These are phyloP conservation scores for Pseudopodoces humilis DNA, from an alignment of 2,113 vertebrate genomes.

Conservation along the genomic window DNA sequence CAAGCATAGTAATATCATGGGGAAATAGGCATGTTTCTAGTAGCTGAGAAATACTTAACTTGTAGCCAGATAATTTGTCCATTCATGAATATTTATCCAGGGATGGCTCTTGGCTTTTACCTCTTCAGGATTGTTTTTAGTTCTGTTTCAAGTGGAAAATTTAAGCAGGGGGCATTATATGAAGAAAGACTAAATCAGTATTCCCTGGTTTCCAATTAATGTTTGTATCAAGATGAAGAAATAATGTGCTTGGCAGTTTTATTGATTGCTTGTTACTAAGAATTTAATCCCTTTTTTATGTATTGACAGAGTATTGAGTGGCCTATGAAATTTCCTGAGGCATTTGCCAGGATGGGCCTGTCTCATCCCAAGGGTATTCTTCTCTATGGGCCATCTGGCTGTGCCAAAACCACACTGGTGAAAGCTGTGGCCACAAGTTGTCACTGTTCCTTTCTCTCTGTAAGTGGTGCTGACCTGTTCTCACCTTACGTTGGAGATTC, in stretches of 20 bases:
- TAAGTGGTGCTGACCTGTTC: conserved; percentile 91
- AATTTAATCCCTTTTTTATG: not conserved
- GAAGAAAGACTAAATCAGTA: not conserved
- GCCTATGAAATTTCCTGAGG: conserved; percentile 89
- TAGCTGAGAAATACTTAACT: not conserved
- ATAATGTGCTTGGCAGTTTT: not conserved
- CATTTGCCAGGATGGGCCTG: conserved; percentile 87
- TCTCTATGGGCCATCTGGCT: conserved; percentile 91
- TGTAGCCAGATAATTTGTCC: not conserved
- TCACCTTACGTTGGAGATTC: conserved; percentile 93
- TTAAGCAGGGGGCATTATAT: not conserved
- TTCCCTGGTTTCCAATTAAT: not conserved
- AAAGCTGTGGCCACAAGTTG: conserved; percentile 85
- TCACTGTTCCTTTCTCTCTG: conserved; percentile 85
- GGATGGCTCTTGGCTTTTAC: not conserved
- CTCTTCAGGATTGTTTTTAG: not conserved
- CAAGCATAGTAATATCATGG: not conserved
- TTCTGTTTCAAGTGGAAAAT: not conserved
- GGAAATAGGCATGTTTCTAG: not conserved
- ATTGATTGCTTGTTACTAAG: not conserved
- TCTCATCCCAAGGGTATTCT: conserved; percentile 85
- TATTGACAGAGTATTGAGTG: conserved; percentile 88
- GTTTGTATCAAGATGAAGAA: not conserved
- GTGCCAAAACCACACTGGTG: conserved; percentile 91
- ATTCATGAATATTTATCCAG: not conserved